Conservation (phyloP, 2,888 invertebrate genomes). For the Trissolcus japonicus region DNA sequence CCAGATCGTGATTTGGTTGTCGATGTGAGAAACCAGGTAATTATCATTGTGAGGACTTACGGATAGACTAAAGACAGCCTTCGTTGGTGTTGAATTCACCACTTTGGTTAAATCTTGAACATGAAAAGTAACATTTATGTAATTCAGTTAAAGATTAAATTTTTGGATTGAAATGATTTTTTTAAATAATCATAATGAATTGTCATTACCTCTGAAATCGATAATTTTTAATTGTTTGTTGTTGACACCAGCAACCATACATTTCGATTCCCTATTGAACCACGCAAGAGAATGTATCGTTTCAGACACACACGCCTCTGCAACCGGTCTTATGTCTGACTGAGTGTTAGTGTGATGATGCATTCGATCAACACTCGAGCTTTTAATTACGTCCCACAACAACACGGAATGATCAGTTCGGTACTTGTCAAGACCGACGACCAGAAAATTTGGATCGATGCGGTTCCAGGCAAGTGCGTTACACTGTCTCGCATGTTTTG, state of each 20-base stretch:
- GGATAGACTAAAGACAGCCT: constrained; percentile 89
- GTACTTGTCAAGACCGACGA: constrained; percentile 92
- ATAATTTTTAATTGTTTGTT: constrained; percentile 91
- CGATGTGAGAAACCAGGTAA: constrained; percentile 89
- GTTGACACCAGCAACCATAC: constrained; percentile 92
- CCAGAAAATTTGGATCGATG: constrained; percentile 87
- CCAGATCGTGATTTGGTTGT: constrained; percentile 90
- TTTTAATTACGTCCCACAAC: constrained; percentile 89
- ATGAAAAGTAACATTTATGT: neutral
- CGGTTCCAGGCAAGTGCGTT: constrained; percentile 93
- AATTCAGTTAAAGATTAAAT: constrained; percentile 3
- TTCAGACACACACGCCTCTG: constrained; percentile 90
- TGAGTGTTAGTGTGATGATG: constrained; percentile 72
- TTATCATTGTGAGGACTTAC: constrained; percentile 87
- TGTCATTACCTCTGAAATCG: constrained; percentile 90
- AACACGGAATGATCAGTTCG: constrained; percentile 91
- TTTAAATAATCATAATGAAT: no score
- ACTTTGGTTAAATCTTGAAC: constrained; percentile 84
- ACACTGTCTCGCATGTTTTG: constrained; percentile 90
- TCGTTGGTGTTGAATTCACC: constrained; percentile 83
- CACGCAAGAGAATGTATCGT: constrained; percentile 90
- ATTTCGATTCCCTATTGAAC: constrained; percentile 85
- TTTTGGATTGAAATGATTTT: neutral
- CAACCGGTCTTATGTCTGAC: constrained; percentile 80
- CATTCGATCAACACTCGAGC: constrained; percentile 73